phyloP scores from a whole-genome alignment of 2,113 vertebrate genomes.

The Salminus brasiliensis region DNA sequence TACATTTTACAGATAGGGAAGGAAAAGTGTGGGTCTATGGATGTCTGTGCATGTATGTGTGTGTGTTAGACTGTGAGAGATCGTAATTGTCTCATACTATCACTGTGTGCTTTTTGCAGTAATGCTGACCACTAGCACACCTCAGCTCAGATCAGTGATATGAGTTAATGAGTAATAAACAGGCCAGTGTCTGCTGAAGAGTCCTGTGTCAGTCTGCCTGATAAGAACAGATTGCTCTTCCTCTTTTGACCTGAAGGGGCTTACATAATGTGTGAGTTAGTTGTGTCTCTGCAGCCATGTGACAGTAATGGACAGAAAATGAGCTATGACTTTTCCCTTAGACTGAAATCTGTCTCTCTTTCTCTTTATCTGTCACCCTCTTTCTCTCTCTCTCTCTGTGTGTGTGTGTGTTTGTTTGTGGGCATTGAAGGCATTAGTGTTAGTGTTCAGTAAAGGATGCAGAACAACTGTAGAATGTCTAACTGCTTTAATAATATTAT shows the following conservation, averaged over 20 bases:
- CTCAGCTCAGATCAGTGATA: not conserved
- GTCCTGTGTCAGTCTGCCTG: conserved; percentile 9
- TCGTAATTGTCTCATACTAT: too few species aligned
- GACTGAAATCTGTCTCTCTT: not conserved
- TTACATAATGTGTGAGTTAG: conserved; percentile 20
- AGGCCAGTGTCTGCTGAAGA: not conserved
- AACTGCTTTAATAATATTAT: not conserved
- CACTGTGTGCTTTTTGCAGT: too few species aligned
- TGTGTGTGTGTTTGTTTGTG: not conserved
- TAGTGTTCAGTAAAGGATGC: not conserved
- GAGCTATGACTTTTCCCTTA: conserved; percentile 1
- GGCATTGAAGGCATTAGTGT: not conserved
- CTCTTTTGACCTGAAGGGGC: conserved; percentile 35
- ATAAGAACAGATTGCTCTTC: conserved; percentile 45
- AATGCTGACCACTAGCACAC: not conserved
- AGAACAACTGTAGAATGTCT: not conserved
- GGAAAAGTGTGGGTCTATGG: not conserved
- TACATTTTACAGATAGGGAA: not conserved
- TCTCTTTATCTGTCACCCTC: not conserved
- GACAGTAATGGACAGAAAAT: conserved; percentile 20
- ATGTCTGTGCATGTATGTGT: too few species aligned
- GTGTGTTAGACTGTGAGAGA: too few species aligned
- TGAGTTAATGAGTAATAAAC: too few species aligned
- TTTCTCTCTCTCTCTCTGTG: not conserved
- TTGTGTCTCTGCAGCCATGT: not conserved